A percentile compares a stretch with the other conserved stretches of the same genome.
These are phyloP conservation scores for Peromyscus leucopus DNA, from an alignment of 2,113 vertebrate species.

Conservation along the genomic window DNA sequence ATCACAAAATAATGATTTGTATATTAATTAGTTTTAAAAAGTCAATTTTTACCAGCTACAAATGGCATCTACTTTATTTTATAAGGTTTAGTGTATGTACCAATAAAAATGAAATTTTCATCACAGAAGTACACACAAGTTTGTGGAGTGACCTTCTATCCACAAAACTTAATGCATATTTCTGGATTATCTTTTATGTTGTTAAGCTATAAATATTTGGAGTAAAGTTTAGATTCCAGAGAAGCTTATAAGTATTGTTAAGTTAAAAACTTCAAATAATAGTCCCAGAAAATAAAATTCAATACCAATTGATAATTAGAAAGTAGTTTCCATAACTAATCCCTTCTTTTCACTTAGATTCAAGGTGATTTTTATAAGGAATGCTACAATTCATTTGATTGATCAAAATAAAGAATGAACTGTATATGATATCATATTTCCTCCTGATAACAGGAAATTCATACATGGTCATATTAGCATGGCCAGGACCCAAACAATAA, in stretches of 20 bases:
- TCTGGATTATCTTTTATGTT: background rate
- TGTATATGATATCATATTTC: background rate
- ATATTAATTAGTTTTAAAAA: too few species aligned
- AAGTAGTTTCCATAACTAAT: background rate
- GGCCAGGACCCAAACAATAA: background rate
- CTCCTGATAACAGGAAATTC: background rate
- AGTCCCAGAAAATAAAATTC: background rate
- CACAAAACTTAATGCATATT: background rate
- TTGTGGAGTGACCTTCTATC: background rate
- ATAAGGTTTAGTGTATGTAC: too few species aligned
- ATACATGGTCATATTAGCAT: background rate
- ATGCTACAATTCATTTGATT: background rate
- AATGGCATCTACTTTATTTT: too few species aligned
- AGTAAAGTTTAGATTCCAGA: background rate
- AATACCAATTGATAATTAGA: background rate
- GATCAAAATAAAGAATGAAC: background rate
- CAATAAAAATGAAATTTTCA: too few species aligned
- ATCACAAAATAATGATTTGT: background rate
- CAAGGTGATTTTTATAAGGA: background rate
- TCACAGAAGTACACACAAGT: background rate
- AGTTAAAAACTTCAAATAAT: background rate
- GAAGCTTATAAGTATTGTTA: background rate
- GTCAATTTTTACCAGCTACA: too few species aligned
- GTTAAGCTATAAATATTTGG: background rate
- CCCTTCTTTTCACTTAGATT: background rate